These are phyloP conservation scores for Drosophila pectinifera DNA, from an alignment of 1,140 invertebrate genomes.

Conservation along the genomic window DNA sequence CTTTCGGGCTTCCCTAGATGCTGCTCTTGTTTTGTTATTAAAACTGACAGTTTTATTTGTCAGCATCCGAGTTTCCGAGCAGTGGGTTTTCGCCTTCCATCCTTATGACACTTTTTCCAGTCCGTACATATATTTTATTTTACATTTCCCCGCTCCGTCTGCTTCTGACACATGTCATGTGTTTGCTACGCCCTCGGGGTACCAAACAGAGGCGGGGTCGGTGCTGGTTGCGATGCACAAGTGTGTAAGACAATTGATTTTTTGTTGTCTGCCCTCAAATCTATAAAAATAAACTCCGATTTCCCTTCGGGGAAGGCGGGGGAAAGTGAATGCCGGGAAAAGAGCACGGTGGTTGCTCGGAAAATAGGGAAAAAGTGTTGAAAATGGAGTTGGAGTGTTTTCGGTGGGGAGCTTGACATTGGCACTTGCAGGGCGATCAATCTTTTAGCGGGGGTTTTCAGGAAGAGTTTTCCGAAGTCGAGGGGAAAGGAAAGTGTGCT, in stretches of 20 bases:
- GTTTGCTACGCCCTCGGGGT: conserved; percentile 26
- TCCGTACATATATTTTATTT: conserved; percentile 60
- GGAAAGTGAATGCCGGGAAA: conserved; percentile 25
- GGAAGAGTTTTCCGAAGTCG: conserved; percentile 7
- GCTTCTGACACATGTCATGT: conserved; percentile 74
- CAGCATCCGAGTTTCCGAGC: conserved; percentile 48
- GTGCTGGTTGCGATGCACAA: conserved; percentile 31
- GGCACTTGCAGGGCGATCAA: conserved; percentile 50
- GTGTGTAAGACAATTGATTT: conserved; percentile 75
- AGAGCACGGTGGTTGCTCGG: conserved; percentile 31
- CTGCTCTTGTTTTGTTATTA: conserved; percentile 66
- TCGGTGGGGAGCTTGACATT: conserved; percentile 53
- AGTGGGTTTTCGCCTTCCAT: conserved; percentile 30
- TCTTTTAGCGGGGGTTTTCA: conserved; percentile 27
- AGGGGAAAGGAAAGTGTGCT: not conserved
- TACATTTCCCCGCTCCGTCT: conserved; percentile 41
- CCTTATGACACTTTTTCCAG: conserved; percentile 77
- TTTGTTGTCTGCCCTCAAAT: conserved; percentile 56
- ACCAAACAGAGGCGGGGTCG: not conserved
- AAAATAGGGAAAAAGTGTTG: conserved; percentile 45
- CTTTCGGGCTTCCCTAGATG: conserved; percentile 11
- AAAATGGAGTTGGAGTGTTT: conserved; percentile 62
- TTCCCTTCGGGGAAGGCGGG: conserved; percentile 15
- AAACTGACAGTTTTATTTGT: conserved; percentile 84
- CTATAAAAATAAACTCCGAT: conserved; percentile 63